Evolutionary conservation across 2,113 vertebrate genomes (phyloP), one percentile per base, ranked within the genome.

Genomic region (Todiramphus chloris): DNA sequence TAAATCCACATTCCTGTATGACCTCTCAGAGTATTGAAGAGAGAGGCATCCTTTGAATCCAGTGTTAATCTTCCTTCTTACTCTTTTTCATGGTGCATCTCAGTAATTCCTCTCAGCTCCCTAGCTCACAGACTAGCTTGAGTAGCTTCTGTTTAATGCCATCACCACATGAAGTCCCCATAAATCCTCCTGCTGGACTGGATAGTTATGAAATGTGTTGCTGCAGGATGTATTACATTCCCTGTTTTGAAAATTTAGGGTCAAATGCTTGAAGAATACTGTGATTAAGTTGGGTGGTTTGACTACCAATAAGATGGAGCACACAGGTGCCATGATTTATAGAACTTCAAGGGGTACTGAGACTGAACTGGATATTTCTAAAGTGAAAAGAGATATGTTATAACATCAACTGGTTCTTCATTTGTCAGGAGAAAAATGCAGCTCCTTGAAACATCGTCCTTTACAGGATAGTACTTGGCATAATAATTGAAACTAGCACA

Each of bases 261-360:
- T 72, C 21, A 90, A 93, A 59, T 87, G 59, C 9, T 77, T 82
- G 33, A 82, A 85, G 67, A 93, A 89, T 84, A 39, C 13, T 76
- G 76, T 89, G 85, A 82, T 96, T 92, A 83, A 93, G 60, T 18
- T 73, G 63, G 9, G 13, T 87, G 19, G 72, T 89, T 93, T 89
- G 51, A 81, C 77, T 92, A 75, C 73, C 35, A 84, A 33, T 68
- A 83, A 89, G 21, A 37, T 87, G 48, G 43, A 77, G 73, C 73
- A 78, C 30, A 60, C 3, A 68, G 33, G 25, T 68, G 16, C 39
- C 21, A 10, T 76, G 60, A 84, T 83, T 93, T 90, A 50, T 64
- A 53, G 35, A 20, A 33, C 64, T 90, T 64, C 2, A 2, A 46
- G 56, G 79, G 75, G 46, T 2, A 1, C 46, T 69, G 68, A 81